These are phyloP conservation scores for Polia nebulosa DNA, from an alignment of 2,888 invertebrate genomes.

Conservation along the genomic window DNA sequence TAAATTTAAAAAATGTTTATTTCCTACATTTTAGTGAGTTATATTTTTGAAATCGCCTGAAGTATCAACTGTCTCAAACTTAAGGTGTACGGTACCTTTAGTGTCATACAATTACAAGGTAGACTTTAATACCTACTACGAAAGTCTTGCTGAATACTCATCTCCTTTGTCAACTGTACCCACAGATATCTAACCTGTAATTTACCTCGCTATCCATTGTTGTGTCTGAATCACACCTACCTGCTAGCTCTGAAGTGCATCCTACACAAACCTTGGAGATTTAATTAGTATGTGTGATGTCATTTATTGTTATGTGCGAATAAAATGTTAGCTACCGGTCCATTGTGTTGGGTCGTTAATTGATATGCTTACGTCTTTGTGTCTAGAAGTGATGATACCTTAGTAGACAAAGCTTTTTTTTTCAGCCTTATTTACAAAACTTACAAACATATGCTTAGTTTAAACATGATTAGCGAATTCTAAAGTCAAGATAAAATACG, in stretches of 20 bases:
- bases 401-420: neutral
- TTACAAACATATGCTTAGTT: no score
- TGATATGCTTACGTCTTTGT: constrained; percentile 1
- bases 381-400: neutral
- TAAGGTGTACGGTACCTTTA: no score
- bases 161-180: constrained; percentile 31
- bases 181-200: constrained; percentile 6
- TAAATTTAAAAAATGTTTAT: no score
- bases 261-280: constrained; percentile 51
- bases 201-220: constrained; percentile 45
- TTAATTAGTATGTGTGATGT: constrained; percentile 34
- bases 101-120: no score
- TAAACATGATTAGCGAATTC: no score
- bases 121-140: no score
- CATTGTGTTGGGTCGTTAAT: constrained; percentile 19
- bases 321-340: constrained; percentile 43
- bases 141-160: neutral
- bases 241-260: constrained; percentile 29
- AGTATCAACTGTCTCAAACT: no score
- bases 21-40: no score
- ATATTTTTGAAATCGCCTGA: no score
- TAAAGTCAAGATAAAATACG: no score
- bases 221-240: constrained; percentile 51
- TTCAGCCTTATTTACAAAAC: no score
- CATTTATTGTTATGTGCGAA: constrained; percentile 19